Conservation (phyloP, 2,113 vertebrate species). For the Syngnathus floridae region DNA sequence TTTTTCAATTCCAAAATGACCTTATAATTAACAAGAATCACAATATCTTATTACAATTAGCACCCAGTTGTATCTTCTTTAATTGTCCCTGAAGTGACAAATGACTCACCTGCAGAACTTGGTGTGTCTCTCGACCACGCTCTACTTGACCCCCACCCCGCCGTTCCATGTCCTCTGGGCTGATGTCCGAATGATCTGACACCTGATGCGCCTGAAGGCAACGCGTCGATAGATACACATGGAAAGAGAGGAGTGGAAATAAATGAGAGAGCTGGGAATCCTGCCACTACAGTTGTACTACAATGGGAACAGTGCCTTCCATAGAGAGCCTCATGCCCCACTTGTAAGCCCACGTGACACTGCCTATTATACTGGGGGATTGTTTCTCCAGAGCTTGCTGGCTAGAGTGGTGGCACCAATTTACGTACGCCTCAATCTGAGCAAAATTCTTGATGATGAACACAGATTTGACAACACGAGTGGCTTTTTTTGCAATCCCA, state of each 20-base stretch:
- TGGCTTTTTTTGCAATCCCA: neutral
- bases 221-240: conserved; percentile 13
- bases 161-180: conserved; percentile 62
- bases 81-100: neutral
- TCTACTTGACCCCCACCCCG: conserved; percentile 50
- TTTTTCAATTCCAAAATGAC: neutral
- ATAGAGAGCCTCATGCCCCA: conserved; percentile 62
- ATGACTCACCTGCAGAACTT: conserved; percentile 70
- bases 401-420: conserved; percentile 23
- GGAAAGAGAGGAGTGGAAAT: conserved; percentile 22
- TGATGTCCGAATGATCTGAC: conserved; percentile 51
- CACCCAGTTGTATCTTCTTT: neutral
- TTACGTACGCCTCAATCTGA: conserved; percentile 11
- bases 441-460: conserved; percentile 5
- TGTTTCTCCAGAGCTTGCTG: conserved; percentile 39
- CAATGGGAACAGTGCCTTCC: conserved; percentile 65
- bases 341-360: conserved; percentile 59
- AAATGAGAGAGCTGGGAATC: conserved; percentile 54
- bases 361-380: conserved; percentile 51
- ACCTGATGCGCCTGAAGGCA: conserved; percentile 60
- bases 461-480: neutral
- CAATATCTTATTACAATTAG: neutral
- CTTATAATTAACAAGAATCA: neutral
- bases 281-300: conserved; percentile 58
- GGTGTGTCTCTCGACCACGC: conserved; percentile 63